These are phyloP conservation scores for Kuschelorhynchus macadamiae DNA, from an alignment of 2,888 invertebrate species.

Conservation along the genomic window DNA sequence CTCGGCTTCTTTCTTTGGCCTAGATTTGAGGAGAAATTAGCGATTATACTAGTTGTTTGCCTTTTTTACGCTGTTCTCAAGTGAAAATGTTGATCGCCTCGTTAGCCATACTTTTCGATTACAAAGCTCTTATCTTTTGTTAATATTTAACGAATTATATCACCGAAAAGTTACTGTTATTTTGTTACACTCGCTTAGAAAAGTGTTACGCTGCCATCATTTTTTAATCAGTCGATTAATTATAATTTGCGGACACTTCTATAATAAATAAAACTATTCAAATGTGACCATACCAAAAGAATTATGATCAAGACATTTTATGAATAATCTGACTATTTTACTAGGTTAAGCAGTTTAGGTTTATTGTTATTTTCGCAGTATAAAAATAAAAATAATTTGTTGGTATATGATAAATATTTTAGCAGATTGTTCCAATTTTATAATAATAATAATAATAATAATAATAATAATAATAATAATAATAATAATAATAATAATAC, in stretches of 20 bases:
- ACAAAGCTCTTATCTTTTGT: constrained; percentile 39
- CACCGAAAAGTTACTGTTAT: constrained; percentile 45
- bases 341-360: too few species aligned
- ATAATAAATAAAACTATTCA: constrained; percentile 5
- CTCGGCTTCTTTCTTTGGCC: constrained; percentile 66
- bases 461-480: too few species aligned
- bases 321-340: constrained; percentile 7
- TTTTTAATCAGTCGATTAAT: constrained; percentile 19
- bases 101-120: constrained; percentile 48
- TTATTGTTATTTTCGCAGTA: too few species aligned
- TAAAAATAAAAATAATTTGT: too few species aligned
- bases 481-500: too few species aligned
- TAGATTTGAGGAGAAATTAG: constrained; percentile 66
- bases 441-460: too few species aligned
- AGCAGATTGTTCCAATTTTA: too few species aligned
- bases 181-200: constrained; percentile 38
- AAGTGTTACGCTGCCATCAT: constrained; percentile 40
- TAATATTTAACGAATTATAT: constrained; percentile 49
- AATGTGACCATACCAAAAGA: too few species aligned
- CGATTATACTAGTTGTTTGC: constrained; percentile 48
- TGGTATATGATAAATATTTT: too few species aligned
- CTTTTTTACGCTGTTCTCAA: constrained; percentile 46
- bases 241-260: constrained; percentile 11
- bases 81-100: constrained; percentile 45
- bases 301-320: too few species aligned